Evolutionary conservation across 2,797 vertebrate species (phyloP), one percentile per base, ranked within the genome.

Genomic region (Chiroxiphia lanceolata): DNA sequence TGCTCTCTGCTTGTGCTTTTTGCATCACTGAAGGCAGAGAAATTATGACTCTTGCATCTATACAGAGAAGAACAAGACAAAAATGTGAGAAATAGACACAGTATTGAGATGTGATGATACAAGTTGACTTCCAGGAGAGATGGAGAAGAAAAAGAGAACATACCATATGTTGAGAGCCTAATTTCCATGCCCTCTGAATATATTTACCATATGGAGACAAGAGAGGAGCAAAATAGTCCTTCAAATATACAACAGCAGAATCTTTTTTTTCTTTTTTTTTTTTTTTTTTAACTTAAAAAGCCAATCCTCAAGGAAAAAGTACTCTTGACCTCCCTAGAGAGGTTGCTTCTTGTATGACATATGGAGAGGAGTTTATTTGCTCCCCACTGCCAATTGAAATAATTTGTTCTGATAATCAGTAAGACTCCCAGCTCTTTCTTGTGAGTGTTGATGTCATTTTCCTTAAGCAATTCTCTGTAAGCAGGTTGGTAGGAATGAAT

Each of bases 361-460:
- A n/a, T 12, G 21, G 33, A 70, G 25, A 57, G 69, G 45, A 48
- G 20, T 81, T 60, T 72, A 48, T 75, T 87, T 82, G 19, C 12
- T 60, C 14, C 11, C 5, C 22, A 8, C 10, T 77, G 13, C 29
- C 51, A 33, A 3, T 10, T 7, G 13, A 7, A 4, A 12, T 64
- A 13, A 18, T 53, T 87, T 86, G 31, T 42, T 87, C 15, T 1
- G 3, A n/a, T 57, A 59, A 17, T 65, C 50, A 51, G 1, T 68
- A 48, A 64, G 60, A 34, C 4, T 77, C 19, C 2, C 8, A 31
- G 16, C 27, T 74, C 10, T 47, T 90, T 33, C 5, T 88, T 63
- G 47, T 0, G 1, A 72, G 40, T 3, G 0, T 26, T 54, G 23
- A 31, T 2, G 3, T 79, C 2, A 8, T n/a, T 84, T 84, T 87